These are phyloP conservation scores for Connochaetes taurinus DNA, from an alignment of 2,113 vertebrate genomes.

Conservation along the genomic window DNA sequence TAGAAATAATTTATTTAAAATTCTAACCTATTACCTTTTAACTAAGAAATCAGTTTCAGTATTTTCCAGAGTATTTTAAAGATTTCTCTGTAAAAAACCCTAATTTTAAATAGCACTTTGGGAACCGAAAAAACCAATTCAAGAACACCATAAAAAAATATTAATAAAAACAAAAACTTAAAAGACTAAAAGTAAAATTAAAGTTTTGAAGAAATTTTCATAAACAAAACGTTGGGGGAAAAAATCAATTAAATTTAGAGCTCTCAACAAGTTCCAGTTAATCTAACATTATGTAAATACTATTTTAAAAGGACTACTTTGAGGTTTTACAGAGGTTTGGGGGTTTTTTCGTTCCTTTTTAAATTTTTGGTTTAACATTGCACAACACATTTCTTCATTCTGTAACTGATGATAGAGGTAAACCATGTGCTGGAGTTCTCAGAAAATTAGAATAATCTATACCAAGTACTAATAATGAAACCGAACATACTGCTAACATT, in stretches of 20 bases:
- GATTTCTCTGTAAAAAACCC: not conserved
- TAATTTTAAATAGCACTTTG: not conserved
- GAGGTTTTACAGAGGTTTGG: not conserved
- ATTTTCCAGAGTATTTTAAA: not conserved
- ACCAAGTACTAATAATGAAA: not conserved
- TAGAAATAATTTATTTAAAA: not conserved
- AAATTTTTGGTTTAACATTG: not conserved
- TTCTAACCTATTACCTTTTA: not conserved
- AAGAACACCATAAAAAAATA: not conserved
- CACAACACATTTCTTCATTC: not conserved
- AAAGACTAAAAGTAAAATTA: not conserved
- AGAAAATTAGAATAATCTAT: not conserved
- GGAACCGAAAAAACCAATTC: not conserved
- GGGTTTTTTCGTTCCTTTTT: not conserved
- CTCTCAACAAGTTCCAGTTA: not conserved
- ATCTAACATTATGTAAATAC: not conserved
- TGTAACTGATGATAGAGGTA: not conserved
- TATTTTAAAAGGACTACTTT: not conserved
- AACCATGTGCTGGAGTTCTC: not conserved
- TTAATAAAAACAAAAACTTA: not conserved
- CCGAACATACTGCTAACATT: not conserved
- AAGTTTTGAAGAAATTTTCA: not conserved
- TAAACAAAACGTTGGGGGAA: not conserved
- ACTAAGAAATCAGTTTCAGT: not conserved
- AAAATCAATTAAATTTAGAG: not conserved